These are phyloP conservation scores for Eupithecia centaureata DNA, from an alignment of 2,888 invertebrate genomes.

Conservation along the genomic window DNA sequence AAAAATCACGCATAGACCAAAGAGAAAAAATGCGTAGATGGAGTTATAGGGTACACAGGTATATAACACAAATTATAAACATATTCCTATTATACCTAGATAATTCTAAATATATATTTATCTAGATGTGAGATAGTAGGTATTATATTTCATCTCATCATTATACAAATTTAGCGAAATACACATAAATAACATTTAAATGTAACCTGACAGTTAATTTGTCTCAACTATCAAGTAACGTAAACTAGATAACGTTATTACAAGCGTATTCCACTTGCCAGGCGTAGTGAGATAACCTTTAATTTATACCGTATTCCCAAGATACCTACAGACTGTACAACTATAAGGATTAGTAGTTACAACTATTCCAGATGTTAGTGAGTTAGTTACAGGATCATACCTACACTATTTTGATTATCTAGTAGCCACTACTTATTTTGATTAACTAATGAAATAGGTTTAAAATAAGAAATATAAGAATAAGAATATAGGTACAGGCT, in stretches of 20 bases:
- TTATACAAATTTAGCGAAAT: neutral
- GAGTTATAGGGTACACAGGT: no score
- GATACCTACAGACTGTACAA: constrained; percentile 9
- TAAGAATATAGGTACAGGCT: no score
- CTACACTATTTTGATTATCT: no score
- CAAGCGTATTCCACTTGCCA: constrained; percentile 25
- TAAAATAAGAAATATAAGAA: no score
- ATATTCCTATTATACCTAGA: no score
- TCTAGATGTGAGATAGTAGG: no score
- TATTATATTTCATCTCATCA: neutral
- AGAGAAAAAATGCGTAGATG: no score
- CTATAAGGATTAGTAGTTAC: neutral
- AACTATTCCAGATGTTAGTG: neutral
- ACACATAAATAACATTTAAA: constrained; percentile 5
- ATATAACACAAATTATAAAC: no score
- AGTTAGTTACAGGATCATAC: neutral
- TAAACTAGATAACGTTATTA: constrained; percentile 17
- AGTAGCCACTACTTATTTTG: no score
- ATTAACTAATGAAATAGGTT: no score
- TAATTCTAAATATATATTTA: no score
- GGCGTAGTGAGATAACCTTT: constrained; percentile 28
- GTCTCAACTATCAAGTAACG: constrained; percentile 23
- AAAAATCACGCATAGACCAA: no score
- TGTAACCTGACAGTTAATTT: constrained; percentile 32
- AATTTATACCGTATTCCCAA: constrained; percentile 32